Evolutionary conservation across 2,797 vertebrate genomes (phyloP).

Genomic region (Moxostoma hubbsi): DNA sequence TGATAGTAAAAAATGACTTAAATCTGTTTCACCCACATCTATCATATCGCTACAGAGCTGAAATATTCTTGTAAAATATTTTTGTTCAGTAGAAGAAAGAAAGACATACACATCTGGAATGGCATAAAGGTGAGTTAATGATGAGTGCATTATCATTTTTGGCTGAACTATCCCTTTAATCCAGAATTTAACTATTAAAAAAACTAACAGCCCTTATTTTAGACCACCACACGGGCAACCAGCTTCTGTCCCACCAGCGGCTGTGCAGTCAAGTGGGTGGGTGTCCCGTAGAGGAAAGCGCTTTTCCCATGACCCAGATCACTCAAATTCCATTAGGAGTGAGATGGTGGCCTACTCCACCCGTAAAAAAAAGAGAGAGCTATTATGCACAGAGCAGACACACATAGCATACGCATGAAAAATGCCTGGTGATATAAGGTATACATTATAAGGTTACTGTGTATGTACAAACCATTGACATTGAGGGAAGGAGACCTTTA

Average conservation of each 20-base stretch:
- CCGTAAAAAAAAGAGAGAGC: not conserved
- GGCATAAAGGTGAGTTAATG: too few relatives aligned
- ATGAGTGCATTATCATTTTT: too few relatives aligned
- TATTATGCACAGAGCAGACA: not conserved
- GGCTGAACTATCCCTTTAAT: not conserved
- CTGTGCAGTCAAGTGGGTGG: constrained; percentile 43
- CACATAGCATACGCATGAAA: not conserved
- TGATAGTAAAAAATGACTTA: too few relatives aligned
- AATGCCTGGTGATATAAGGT: not conserved
- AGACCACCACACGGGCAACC: not conserved
- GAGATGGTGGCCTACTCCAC: constrained; percentile 25
- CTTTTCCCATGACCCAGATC: constrained; percentile 69
- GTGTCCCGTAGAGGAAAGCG: constrained; percentile 38
- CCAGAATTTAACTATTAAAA: not conserved
- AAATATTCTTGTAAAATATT: too few relatives aligned
- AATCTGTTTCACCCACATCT: too few relatives aligned
- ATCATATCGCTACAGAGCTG: too few relatives aligned
- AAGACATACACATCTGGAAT: too few relatives aligned
- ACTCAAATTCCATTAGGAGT: constrained; percentile 69
- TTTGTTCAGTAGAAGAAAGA: too few relatives aligned
- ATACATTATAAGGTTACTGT: not conserved
- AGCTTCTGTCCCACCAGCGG: constrained; percentile 32
- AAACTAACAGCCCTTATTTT: too few relatives aligned
- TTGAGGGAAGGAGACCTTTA: too few relatives aligned
- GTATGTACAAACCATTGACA: not conserved